Conservation (phyloP, 2,888 invertebrate genomes). For the Craniophora ligustri region DNA sequence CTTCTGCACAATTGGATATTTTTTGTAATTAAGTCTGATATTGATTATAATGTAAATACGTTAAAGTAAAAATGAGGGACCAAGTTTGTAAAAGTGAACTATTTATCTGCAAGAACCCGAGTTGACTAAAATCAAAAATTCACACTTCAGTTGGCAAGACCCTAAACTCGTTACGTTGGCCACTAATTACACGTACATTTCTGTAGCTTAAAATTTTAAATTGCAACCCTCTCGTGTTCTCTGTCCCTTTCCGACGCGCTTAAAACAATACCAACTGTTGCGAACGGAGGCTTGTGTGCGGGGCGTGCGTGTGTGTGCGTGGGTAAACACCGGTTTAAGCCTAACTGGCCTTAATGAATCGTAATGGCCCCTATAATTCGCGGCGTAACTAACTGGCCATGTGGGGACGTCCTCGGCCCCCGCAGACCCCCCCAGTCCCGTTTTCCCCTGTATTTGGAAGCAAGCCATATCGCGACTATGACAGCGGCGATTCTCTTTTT, state of each 20-base stretch:
- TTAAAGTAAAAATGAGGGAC: no score
- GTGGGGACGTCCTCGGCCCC: conserved; percentile 73
- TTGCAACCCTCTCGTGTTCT: conserved; percentile 66
- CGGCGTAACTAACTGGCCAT: conserved; percentile 89
- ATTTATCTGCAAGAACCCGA: conserved; percentile 20
- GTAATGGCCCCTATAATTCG: conserved; percentile 90
- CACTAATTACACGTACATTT: conserved; percentile 84
- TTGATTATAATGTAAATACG: no score
- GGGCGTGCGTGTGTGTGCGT: conserved; percentile 73
- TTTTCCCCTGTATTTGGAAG: conserved; percentile 76
- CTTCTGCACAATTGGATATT: no score
- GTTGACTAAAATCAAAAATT: conserved; percentile 69
- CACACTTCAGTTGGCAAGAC: conserved; percentile 74
- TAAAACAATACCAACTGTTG: conserved; percentile 81
- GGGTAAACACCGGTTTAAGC: conserved; percentile 89
- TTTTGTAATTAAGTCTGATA: no score
- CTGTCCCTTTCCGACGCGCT: conserved; percentile 69
- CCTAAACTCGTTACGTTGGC: conserved; percentile 79
- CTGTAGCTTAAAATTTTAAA: conserved; percentile 81
- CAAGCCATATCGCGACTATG: conserved; percentile 86
- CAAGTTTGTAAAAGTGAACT: not conserved
- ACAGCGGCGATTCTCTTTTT: conserved; percentile 85
- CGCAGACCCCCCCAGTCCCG: conserved; percentile 56
- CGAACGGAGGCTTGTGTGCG: conserved; percentile 64
- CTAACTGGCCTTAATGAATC: conserved; percentile 90